Evolutionary conservation across 1,140 invertebrate species (phyloP).

Genomic region (Sipha flava): DNA sequence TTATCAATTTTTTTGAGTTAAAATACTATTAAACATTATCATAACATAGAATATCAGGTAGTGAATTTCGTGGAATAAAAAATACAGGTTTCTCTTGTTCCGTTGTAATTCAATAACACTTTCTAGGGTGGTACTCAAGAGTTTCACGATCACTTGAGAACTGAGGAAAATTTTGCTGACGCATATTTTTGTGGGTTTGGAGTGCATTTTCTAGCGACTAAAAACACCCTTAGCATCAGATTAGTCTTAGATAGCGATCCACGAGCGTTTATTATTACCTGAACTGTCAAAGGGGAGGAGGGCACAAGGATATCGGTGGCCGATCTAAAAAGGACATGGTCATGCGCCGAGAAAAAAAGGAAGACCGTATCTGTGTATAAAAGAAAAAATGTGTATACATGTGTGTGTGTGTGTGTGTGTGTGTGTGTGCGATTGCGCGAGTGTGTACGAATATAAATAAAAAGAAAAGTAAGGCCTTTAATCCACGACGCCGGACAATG

Average conservation of each 20-base stretch:
- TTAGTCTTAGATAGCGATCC: conserved; percentile 16
- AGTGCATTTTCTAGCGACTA: not conserved
- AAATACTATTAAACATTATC: no score
- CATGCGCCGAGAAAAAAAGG: conserved; percentile 13
- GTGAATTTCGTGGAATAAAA: no score
- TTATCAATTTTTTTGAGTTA: no score
- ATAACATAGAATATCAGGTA: no score
- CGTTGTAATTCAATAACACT: not conserved
- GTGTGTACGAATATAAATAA: not conserved
- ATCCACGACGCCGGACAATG: conserved; percentile 16
- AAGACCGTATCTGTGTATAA: conserved; percentile 6
- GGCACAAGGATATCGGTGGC: not conserved
- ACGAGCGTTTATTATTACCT: conserved; percentile 20
- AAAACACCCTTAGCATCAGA: conserved; percentile 5
- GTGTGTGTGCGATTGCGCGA: no score
- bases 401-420: not conserved
- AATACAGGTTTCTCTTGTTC: no score
- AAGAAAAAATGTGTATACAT: not conserved
- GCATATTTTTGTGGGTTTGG: not conserved
- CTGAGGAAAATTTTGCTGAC: not conserved
- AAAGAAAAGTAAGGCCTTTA: conserved; percentile 24
- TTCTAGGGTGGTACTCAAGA: not conserved
- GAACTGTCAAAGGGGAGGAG: conserved; percentile 4
- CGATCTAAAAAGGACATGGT: not conserved
- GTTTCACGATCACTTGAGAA: not conserved